A percentile compares a stretch with the other conserved stretches of the same genome.
These are phyloP conservation scores for Otis tarda DNA, from an alignment of 2,113 vertebrate species.

Conservation along the genomic window DNA sequence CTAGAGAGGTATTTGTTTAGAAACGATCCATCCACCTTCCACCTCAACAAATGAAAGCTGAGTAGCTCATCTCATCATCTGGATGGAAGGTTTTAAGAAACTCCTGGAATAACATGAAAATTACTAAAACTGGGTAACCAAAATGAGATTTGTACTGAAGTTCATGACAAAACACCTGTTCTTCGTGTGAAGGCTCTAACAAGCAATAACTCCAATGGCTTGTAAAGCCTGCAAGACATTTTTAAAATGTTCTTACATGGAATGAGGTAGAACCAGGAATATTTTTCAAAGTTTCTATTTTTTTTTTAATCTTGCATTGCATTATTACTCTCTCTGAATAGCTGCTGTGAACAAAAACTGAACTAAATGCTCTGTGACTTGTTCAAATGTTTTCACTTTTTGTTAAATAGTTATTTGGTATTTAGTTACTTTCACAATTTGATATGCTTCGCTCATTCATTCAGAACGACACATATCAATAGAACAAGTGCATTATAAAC, in stretches of 20 bases:
- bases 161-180: not conserved
- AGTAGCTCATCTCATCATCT: not conserved
- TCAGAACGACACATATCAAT: not conserved
- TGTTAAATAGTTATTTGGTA: not conserved
- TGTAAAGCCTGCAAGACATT: not conserved
- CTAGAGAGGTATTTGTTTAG: constrained; percentile 1
- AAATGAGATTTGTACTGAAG: not conserved
- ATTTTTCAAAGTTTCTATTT: not conserved
- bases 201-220: not conserved
- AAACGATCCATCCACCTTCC: not conserved
- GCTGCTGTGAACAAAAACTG: not conserved
- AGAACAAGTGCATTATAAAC: not conserved
- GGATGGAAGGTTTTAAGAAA: not conserved
- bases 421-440: not conserved
- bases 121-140: not conserved
- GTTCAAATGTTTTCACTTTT: not conserved
- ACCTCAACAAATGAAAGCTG: not conserved
- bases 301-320: not conserved
- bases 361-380: not conserved
- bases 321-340: not conserved
- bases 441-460: not conserved
- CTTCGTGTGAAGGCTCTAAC: not conserved
- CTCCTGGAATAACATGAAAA: not conserved
- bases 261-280: not conserved
- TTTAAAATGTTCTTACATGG: not conserved